Conservation (phyloP, 1,140 invertebrate species). For the Atta cephalotes region DNA sequence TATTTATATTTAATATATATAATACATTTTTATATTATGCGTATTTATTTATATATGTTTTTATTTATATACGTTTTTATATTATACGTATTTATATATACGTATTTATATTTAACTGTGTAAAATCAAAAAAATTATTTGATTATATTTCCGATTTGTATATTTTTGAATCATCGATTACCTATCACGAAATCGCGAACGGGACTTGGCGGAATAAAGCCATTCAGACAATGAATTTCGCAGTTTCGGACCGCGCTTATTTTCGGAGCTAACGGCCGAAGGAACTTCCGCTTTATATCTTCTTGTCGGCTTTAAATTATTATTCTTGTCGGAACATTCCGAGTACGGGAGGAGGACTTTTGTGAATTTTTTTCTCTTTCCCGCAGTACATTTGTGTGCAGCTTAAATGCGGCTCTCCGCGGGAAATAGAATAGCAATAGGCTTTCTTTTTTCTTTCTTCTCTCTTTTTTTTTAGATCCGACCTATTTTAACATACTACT, state of each 20-base stretch:
- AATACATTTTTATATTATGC: not conserved
- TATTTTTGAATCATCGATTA: not conserved
- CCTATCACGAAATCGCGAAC: not conserved
- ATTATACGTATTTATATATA: not conserved
- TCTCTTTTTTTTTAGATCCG: not conserved
- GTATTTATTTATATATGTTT: not conserved
- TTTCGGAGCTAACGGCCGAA: conserved; percentile 14
- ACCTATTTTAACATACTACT: conserved; percentile 38
- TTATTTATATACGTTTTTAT: not conserved
- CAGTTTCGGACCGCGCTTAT: conserved; percentile 16
- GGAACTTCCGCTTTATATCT: conserved; percentile 54
- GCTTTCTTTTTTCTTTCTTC: not conserved
- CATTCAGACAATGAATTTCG: conserved; percentile 31
- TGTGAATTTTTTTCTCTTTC: conserved; percentile 17
- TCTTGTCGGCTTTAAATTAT: conserved; percentile 50
- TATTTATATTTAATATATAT: not conserved
- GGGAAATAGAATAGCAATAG: conserved; percentile 29
- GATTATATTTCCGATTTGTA: not conserved
- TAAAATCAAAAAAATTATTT: not conserved
- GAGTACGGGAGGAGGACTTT: not conserved
- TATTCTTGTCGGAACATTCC: conserved; percentile 14
- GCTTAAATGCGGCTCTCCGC: conserved; percentile 15
- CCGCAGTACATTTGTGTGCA: not conserved
- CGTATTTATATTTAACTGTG: not conserved
- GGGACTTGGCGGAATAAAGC: not conserved